A percentile compares a stretch with the other conserved stretches of the same genome.
Conservation (phyloP, 2,113 vertebrate genomes). For the Platichthys stellatus region DNA sequence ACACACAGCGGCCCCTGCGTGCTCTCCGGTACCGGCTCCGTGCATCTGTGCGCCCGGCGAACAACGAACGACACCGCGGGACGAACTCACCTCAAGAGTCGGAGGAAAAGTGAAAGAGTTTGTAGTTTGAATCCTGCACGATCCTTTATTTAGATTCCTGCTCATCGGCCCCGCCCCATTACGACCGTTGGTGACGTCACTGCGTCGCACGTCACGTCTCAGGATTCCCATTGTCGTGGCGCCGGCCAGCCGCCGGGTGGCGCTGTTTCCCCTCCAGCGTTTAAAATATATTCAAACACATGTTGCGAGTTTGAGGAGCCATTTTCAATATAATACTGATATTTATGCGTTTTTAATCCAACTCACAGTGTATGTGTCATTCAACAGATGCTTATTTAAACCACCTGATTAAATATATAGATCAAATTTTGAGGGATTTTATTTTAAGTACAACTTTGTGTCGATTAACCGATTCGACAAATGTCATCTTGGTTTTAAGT, state of each 20-base stretch:
- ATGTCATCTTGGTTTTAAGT: too few species aligned
- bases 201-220: constrained; percentile 53
- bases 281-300: background rate
- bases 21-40: background rate
- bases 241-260: too few species aligned
- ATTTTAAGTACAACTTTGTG: too few species aligned
- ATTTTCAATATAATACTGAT: too few species aligned
- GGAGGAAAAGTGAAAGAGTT: constrained; percentile 54
- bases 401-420: too few species aligned
- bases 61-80: fast-evolving
- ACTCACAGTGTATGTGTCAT: too few species aligned
- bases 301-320: too few species aligned
- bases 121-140: constrained; percentile 72
- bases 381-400: too few species aligned
- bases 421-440: too few species aligned
- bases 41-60: constrained; percentile 15
- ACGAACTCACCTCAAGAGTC: constrained; percentile 67
- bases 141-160: constrained; percentile 82
- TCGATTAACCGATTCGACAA: too few species aligned
- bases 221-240: constrained; percentile 52
- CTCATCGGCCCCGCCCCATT: constrained; percentile 81
- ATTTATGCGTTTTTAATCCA: too few species aligned
- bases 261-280: background rate
- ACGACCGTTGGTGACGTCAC: constrained; percentile 65
- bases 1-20: too few species aligned